phyloP scores from a whole-genome alignment of 2,797 vertebrate species.

The Aphelocoma californica region DNA sequence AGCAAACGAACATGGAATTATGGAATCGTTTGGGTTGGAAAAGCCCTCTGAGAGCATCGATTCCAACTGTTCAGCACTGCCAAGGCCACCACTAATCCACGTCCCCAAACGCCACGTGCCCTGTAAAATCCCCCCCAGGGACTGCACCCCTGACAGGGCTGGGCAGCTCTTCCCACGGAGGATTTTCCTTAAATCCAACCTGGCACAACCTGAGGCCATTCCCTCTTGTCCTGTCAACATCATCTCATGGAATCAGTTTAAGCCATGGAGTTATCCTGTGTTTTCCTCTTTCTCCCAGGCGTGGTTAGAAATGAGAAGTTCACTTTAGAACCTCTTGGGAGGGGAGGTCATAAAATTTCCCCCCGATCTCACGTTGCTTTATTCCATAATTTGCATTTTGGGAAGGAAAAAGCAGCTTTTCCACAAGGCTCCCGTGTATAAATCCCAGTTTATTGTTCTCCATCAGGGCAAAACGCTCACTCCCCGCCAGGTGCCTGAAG shows the following conservation, averaged over 20 bases:
- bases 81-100: neutral
- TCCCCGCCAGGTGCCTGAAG: slow-evolving; percentile 23
- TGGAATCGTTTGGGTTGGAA: neutral
- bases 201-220: neutral
- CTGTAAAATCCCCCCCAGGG: neutral
- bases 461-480: neutral
- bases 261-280: neutral
- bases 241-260: neutral
- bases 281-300: neutral
- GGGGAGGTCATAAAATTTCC: neutral
- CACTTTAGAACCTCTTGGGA: neutral
- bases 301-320: neutral
- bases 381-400: slow-evolving; percentile 8
- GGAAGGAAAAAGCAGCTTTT: slow-evolving; percentile 4
- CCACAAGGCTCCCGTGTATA: neutral
- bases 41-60: neutral
- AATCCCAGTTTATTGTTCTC: slow-evolving; percentile 48
- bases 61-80: neutral
- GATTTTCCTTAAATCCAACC: neutral
- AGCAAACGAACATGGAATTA: neutral
- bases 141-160: neutral
- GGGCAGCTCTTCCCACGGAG: neutral
- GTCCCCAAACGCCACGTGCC: no score
- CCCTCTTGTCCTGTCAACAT: neutral
- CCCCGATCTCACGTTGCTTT: neutral